Base-by-base conservation (phyloP, 2,797 vertebrate genomes). In the Cichlasoma orientale region DNA sequence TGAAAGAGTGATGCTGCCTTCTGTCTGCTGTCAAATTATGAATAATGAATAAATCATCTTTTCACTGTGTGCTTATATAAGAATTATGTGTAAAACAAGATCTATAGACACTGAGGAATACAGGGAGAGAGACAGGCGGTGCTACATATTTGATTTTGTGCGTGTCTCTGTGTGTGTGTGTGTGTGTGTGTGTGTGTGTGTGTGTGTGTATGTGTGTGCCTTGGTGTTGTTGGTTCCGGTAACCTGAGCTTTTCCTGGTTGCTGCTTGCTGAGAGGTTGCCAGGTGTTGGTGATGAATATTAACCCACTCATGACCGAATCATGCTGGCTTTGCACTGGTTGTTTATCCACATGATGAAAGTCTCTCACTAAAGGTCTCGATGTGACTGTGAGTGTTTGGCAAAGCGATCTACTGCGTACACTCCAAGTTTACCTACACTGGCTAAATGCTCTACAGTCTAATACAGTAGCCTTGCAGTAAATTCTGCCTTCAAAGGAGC, bases 201-300 rank as follows among this genome's bases (percentile, higher is more conserved):
- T 54, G 53, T 71, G 54, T 47, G 31, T 55, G 69, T 56, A 73
- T 53, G 83, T 70, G 72, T 82, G 69, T 63, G 54, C 69, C 84
- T 89, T 88, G 85, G 77, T 58, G 57, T 84, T 86, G 79, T 90
- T 27, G 72, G 82, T 73, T 77, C 61, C 44, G 70, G 90, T 89
- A 93, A 93, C 86, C 79, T 86, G 89, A 92, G 89, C 87, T 75
- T 77, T 92, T 93, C 88, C 90, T 90, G 86, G 82, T 93, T 90
- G 56, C 82, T 78, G 89, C 87, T 84, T 88, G 77, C 78, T 79
- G 72, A 86, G 78, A 63, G 82, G 93, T 94, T 93, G 91, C 90
- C 92, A 95, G 90, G 88, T 93, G 91, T 87, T 93, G 88, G 83
- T 85, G 90, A 91, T 90, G 86, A 90, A 90, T 82, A 87, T 91